Base-by-base conservation (phyloP, 2,113 vertebrate species). In the Bubo blakistoni region DNA sequence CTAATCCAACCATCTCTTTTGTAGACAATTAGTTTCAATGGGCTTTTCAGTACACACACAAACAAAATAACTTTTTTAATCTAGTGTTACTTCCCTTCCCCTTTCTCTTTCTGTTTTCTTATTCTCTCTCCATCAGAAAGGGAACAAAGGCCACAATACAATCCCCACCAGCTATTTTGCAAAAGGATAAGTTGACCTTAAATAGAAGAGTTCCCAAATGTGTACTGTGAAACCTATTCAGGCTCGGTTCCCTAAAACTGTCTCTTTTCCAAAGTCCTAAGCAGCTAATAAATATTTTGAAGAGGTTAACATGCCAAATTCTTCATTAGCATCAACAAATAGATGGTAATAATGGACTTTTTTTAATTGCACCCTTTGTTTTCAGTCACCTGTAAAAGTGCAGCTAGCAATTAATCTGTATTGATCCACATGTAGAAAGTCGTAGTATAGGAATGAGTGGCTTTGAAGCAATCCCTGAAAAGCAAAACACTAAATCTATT, bases 391-490 rank as follows among this genome's bases (percentile, higher is more conserved):
- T 49, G n/a, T 52, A 34, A 38, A 80, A 86, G 36, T 49, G 38
- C 32, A 86, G 72, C 26, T 12, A 49, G 22, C 46, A 73, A 40
- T 83, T 86, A 52, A 77, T 61, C 34, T 1, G 0, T 26, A 84
- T 16, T 8, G 86, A 91, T 73, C 58, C 0, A 0, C 15, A 25
- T 0, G 11, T 16, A 27, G 16, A 88, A 77, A 27, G 34, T 36
- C 34, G 52, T 11, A 10, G 24, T 11, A 17, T 0, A 66, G 67
- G 22, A 84, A 42, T 2, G 18, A 69, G 34, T 0, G 14, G 59
- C 34, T 85, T 62, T 69, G 54, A 83, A 89, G 63, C 30, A 72
- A 73, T 15, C 27, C 58, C 54, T 19, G 46, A 55, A 90, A 58
- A 92, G 30, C 9, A 65, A 67, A 82, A 70, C 17, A 26, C 46